Evolutionary conservation across 2,888 invertebrate genomes (phyloP).

Genomic region (Mesoligia furuncula): DNA sequence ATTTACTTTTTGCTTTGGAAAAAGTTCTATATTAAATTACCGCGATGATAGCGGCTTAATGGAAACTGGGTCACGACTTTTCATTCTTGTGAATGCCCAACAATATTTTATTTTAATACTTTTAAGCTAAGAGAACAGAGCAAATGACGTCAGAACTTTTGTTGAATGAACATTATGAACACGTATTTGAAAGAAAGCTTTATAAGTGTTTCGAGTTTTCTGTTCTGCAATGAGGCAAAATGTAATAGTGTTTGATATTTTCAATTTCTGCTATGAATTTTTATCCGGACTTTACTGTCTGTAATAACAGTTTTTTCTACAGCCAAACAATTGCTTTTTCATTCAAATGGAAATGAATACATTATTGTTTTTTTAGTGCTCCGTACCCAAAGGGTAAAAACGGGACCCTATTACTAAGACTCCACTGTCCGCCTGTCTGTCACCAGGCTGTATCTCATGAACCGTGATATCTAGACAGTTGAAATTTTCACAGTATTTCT

Average conservation of each 20-base stretch:
- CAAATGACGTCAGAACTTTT: constrained; percentile 41
- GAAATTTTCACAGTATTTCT: too few relatives aligned
- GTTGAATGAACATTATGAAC: constrained; percentile 48
- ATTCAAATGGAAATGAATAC: neutral
- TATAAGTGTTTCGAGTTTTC: constrained; percentile 16
- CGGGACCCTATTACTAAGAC: too few relatives aligned
- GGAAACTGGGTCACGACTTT: constrained; percentile 62
- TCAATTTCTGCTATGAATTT: neutral
- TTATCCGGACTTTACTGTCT: too few relatives aligned
- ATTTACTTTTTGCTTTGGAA: constrained; percentile 55
- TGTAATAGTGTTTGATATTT: neutral
- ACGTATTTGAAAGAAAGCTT: constrained; percentile 32
- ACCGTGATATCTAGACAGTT: too few relatives aligned
- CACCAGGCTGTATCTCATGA: too few relatives aligned
- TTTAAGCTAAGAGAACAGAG: constrained; percentile 49
- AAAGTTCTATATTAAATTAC: constrained; percentile 65
- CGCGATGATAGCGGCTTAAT: constrained; percentile 59
- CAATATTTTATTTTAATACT: constrained; percentile 64
- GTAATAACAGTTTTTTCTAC: neutral
- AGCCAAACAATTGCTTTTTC: neutral
- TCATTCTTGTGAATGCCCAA: constrained; percentile 54
- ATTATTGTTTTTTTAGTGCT: neutral
- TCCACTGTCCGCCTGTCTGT: too few relatives aligned
- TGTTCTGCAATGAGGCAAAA: neutral
- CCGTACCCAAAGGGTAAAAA: too few relatives aligned